A percentile compares a stretch with the other conserved stretches of the same genome.
Conservation (phyloP, 2,888 invertebrate genomes). For the Catocala fraxini region DNA sequence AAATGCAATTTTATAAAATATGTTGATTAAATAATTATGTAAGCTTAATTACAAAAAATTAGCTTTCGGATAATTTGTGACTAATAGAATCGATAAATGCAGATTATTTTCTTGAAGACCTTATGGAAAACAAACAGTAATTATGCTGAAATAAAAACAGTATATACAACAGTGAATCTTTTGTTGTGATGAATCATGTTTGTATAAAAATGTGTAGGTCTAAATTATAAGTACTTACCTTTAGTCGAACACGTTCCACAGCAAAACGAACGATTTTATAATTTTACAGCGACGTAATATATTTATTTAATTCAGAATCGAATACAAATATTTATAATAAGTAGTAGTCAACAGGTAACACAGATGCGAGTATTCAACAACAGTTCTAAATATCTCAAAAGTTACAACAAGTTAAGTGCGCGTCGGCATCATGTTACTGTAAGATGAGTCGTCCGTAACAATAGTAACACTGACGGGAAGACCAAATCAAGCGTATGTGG, state of each 20-base stretch:
- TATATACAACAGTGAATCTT: no score
- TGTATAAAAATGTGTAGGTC: neutral
- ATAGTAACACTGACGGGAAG: slow-evolving; percentile 78
- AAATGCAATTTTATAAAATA: no score
- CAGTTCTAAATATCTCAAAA: slow-evolving; percentile 83
- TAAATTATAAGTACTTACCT: slow-evolving; percentile 59
- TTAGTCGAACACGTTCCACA: slow-evolving; percentile 56
- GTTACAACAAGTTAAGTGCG: slow-evolving; percentile 79
- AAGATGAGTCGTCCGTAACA: slow-evolving; percentile 71
- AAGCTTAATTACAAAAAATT: no score
- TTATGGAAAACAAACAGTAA: no score
- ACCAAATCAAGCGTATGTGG: slow-evolving; percentile 70
- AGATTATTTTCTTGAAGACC: no score
- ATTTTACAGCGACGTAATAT: slow-evolving; percentile 73
- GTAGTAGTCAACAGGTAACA: slow-evolving; percentile 86
- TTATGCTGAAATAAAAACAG: no score
- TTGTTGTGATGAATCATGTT: no score
- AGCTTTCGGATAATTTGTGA: no score
- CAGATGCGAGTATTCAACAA: slow-evolving; percentile 83
- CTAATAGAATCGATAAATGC: no score
- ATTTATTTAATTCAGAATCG: slow-evolving; percentile 68
- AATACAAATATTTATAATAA: slow-evolving; percentile 73
- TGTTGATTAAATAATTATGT: no score
- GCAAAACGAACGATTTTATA: slow-evolving; percentile 49
- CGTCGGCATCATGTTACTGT: slow-evolving; percentile 63